These are phyloP conservation scores for Mormyrops boulengeri DNA, from an alignment of 2,797 vertebrate species.

Conservation along the genomic window DNA sequence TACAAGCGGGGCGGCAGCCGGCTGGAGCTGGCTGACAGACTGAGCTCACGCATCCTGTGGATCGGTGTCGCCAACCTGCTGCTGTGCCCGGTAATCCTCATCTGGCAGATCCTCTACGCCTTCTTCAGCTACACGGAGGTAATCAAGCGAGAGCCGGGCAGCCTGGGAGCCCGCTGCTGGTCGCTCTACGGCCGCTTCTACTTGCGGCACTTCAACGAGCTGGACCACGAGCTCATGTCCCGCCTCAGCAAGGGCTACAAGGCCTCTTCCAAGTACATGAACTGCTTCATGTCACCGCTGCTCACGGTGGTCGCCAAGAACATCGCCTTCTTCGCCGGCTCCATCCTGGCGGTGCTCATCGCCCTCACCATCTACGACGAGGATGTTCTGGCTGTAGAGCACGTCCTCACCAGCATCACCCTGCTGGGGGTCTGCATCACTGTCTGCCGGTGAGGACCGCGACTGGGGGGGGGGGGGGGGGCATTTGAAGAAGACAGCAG, in stretches of 20 bases:
- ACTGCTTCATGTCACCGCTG: slow-evolving; percentile 92
- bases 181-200: slow-evolving; percentile 96
- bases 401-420: slow-evolving; percentile 89
- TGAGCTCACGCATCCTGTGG: slow-evolving; percentile 91
- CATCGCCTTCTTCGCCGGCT: slow-evolving; percentile 91
- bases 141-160: slow-evolving; percentile 92
- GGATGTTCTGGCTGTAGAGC: slow-evolving; percentile 89
- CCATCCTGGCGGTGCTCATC: slow-evolving; percentile 91
- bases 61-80: slow-evolving; percentile 94
- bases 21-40: slow-evolving; percentile 85
- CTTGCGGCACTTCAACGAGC: slow-evolving; percentile 93
- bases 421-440: slow-evolving; percentile 91
- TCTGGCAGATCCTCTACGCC: slow-evolving; percentile 98
- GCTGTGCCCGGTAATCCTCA: slow-evolving; percentile 90
- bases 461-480: no score
- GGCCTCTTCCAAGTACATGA: slow-evolving; percentile 96
- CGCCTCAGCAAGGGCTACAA: slow-evolving; percentile 96
- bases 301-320: slow-evolving; percentile 94
- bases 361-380: slow-evolving; percentile 97
- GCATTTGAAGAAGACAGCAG: not conserved
- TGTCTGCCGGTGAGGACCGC: slow-evolving; percentile 78
- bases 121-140: slow-evolving; percentile 98
- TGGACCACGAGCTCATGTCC: slow-evolving; percentile 93
- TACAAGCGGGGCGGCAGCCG: slow-evolving; percentile 89
- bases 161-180: slow-evolving; percentile 94